These are phyloP conservation scores for Microdon myrmicae DNA, from an alignment of 2,888 invertebrate genomes.

Conservation along the genomic window DNA sequence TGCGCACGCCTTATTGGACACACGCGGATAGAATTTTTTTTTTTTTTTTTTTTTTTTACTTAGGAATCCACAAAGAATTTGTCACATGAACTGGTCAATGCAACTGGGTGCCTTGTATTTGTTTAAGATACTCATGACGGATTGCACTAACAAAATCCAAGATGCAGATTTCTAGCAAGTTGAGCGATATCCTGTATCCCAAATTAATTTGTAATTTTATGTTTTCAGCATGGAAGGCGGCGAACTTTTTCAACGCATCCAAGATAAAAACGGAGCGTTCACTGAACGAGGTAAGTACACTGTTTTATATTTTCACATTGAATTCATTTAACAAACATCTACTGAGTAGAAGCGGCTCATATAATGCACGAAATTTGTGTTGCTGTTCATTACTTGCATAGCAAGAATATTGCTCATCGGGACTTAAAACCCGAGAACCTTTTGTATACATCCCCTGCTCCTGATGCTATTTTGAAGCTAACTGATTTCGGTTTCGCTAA, in stretches of 20 bases:
- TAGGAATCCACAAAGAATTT: no score
- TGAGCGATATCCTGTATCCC: no score
- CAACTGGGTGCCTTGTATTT: no score
- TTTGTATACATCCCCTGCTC: constrained; percentile 82
- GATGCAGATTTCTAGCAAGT: no score
- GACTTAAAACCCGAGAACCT: constrained; percentile 99
- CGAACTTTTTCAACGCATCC: constrained; percentile 96
- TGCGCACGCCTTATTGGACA: no score
- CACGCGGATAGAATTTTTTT: no score
- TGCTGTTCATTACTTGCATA: constrained; percentile 93
- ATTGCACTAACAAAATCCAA: no score
- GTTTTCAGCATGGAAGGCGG: constrained; percentile 92
- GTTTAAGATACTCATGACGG: no score
- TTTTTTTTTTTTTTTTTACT: no score
- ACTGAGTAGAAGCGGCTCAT: constrained; percentile 82
- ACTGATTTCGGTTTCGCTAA: constrained; percentile 99
- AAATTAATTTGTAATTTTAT: neutral
- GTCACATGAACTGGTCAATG: no score
- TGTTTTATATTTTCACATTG: constrained; percentile 10
- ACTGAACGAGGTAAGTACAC: constrained; percentile 77
- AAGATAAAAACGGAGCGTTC: constrained; percentile 92
- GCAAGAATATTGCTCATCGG: constrained; percentile 94
- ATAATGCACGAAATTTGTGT: constrained; percentile 97
- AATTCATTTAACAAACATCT: neutral
- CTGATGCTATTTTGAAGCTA: constrained; percentile 87